Conservation (phyloP, 2,797 vertebrate genomes). For the Podarcis siculus region DNA sequence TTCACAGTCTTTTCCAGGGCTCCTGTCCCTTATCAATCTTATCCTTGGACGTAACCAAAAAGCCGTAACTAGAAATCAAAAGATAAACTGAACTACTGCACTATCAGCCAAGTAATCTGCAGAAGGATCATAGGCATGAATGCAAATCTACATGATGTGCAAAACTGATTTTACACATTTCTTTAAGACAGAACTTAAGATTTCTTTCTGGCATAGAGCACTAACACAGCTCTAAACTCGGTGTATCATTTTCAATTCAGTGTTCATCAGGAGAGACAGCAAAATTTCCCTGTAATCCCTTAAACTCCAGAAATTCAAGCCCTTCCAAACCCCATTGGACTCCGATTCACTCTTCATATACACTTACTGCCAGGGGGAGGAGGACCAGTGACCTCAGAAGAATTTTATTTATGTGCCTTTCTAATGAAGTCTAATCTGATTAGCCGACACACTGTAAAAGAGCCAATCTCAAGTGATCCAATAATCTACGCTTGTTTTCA, state of each 20-base stretch:
- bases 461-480: background rate
- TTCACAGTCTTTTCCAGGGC: background rate
- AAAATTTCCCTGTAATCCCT: background rate
- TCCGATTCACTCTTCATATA: no score
- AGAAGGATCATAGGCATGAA: background rate
- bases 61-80: background rate
- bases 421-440: background rate
- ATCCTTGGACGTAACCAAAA: background rate
- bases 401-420: background rate
- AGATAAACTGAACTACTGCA: background rate
- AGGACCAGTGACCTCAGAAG: background rate
- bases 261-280: background rate
- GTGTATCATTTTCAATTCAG: background rate
- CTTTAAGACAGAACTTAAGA: background rate
- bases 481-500: background rate
- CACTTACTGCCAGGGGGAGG: background rate
- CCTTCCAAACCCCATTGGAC: background rate
- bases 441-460: background rate
- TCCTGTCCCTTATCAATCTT: background rate
- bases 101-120: background rate
- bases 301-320: no score
- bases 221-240: background rate
- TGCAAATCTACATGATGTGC: no score
- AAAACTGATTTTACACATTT: background rate
- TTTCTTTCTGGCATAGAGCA: background rate